Percentiles rank a stretch among this genome's conserved stretches.
Evolutionary conservation across 2,888 invertebrate genomes (phyloP).

Genomic region (Zelleria hepariella): DNA sequence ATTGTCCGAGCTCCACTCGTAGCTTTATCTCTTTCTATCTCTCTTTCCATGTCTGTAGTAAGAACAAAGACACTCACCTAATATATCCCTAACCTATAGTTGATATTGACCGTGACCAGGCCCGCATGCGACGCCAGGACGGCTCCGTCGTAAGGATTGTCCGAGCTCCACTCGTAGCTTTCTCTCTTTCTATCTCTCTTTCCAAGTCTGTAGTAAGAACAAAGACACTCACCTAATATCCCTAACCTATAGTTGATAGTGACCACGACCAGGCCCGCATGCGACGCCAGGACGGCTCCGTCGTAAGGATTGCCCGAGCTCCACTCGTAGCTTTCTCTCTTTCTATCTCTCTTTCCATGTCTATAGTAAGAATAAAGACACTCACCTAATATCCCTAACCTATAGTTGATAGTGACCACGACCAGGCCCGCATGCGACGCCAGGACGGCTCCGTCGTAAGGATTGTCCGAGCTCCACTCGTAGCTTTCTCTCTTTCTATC

Average conservation of each 20-base stretch:
- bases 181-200: no score
- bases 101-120: constrained; percentile 90
- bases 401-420: constrained; percentile 88
- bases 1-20: constrained; percentile 98
- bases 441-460: constrained; percentile 96
- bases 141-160: no score
- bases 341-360: no score
- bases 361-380: constrained; percentile 19
- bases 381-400: constrained; percentile 85
- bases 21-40: no score
- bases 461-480: constrained; percentile 98
- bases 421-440: constrained; percentile 93
- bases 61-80: no score
- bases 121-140: constrained; percentile 90
- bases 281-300: constrained; percentile 94
- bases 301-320: constrained; percentile 99
- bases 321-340: constrained; percentile 93
- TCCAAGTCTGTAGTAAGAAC: no score
- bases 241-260: constrained; percentile 88
- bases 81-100: constrained; percentile 81
- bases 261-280: constrained; percentile 90
- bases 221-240: constrained; percentile 77
- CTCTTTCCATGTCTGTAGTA: no score
- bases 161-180: no score
- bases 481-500: constrained; percentile 95